Evolutionary conservation across 2,888 invertebrate species (phyloP).

Genomic region (Dromius quadrimaculatus): DNA sequence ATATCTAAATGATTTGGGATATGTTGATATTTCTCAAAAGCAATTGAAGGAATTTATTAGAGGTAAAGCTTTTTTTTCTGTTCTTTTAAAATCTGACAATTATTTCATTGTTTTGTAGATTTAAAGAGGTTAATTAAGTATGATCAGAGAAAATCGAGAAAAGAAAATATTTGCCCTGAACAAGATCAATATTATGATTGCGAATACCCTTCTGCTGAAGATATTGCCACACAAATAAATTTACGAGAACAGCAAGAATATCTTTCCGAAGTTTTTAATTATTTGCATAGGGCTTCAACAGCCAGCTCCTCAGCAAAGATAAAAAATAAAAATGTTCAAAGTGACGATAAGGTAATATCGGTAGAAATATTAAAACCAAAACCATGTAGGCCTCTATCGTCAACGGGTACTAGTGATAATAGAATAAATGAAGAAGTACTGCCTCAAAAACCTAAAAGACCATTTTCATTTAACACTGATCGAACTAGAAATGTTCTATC

Average conservation of each 20-base stretch:
- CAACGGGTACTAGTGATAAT: neutral
- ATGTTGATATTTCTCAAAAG: conserved; percentile 79
- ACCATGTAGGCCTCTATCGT: neutral
- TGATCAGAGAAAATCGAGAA: conserved; percentile 65
- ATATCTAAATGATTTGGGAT: conserved; percentile 82
- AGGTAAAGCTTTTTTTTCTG: too few relatives aligned
- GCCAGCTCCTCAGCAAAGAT: conserved; percentile 45
- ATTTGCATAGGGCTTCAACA: conserved; percentile 16
- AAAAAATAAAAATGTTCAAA: neutral
- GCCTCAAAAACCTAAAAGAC: conserved; percentile 21
- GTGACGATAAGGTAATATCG: conserved; percentile 48
- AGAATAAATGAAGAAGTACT: neutral
- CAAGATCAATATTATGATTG: neutral
- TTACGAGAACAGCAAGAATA: conserved; percentile 58
- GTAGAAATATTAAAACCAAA: conserved; percentile 58
- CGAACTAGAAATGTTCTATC: conserved; percentile 16
- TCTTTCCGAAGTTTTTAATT: conserved; percentile 30
- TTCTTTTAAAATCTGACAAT: too few relatives aligned
- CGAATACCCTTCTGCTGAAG: neutral
- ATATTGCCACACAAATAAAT: conserved; percentile 55
- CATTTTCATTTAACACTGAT: conserved; percentile 29
- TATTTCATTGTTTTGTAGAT: conserved; percentile 71
- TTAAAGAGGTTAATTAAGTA: conserved; percentile 77
- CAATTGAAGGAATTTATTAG: conserved; percentile 83
- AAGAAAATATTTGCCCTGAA: conserved; percentile 49